Evolutionary conservation across 2,888 invertebrate species (phyloP).

Genomic region (Pharmacophagus antenor): DNA sequence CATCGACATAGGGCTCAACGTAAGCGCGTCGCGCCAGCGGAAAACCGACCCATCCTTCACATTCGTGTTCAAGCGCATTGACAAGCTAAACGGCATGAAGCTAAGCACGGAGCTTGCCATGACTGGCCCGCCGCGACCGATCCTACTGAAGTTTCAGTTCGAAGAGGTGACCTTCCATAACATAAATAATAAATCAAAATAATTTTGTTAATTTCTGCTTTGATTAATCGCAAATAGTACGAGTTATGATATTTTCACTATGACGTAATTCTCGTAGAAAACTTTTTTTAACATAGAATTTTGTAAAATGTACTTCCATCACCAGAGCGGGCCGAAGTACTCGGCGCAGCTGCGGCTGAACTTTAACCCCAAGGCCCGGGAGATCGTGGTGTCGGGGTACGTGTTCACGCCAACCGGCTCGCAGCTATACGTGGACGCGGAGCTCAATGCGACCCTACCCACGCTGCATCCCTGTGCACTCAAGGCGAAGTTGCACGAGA

Average conservation of each 20-base stretch:
- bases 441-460: conserved; percentile 87
- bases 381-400: conserved; percentile 63
- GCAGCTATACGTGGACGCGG: conserved; percentile 84
- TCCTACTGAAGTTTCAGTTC: conserved; percentile 84
- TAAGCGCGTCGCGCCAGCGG: conserved; percentile 84
- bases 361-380: conserved; percentile 69
- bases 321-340: conserved; percentile 69
- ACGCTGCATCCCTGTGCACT: conserved; percentile 86
- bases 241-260: too few species aligned
- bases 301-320: conserved; percentile 17
- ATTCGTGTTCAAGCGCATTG: conserved; percentile 82
- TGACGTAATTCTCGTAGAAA: too few species aligned
- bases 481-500: conserved; percentile 84
- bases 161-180: conserved; percentile 69
- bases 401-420: conserved; percentile 84
- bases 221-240: too few species aligned
- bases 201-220: too few species aligned
- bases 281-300: not conserved
- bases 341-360: conserved; percentile 60
- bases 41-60: conserved; percentile 83
- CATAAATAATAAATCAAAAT: too few species aligned
- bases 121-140: conserved; percentile 82
- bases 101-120: conserved; percentile 83
- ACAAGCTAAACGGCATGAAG: conserved; percentile 82
- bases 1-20: conserved; percentile 85